phyloP scores from a whole-genome alignment of 2,113 vertebrate genomes.

The Tringa solitaria region DNA sequence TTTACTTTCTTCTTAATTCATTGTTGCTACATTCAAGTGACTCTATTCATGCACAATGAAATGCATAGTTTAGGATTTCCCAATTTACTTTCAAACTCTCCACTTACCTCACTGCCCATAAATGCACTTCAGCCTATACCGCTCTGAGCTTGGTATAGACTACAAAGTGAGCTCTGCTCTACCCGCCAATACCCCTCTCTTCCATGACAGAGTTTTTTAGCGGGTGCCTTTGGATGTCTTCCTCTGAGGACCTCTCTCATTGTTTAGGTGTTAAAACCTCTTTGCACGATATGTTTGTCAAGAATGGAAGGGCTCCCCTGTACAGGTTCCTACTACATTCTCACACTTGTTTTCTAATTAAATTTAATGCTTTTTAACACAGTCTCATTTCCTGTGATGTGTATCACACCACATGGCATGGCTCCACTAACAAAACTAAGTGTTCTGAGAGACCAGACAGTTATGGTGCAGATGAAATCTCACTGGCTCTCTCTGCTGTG shows the following conservation, averaged over 20 bases:
- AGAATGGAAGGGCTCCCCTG: not conserved
- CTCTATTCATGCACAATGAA: not conserved
- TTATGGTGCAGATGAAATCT: not conserved
- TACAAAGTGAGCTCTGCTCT: not conserved
- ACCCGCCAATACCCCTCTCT: not conserved
- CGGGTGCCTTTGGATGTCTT: not conserved
- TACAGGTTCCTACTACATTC: not conserved
- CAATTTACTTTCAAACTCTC: not conserved
- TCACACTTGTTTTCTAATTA: not conserved
- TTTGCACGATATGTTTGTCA: not conserved
- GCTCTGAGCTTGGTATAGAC: not conserved
- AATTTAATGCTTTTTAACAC: not conserved
- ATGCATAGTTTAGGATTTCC: not conserved
- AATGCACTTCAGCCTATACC: not conserved
- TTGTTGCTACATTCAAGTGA: not conserved
- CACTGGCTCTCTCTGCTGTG: not conserved
- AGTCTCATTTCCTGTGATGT: not conserved
- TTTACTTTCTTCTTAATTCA: not conserved
- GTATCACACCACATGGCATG: not conserved
- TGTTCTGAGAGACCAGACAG: fast-evolving
- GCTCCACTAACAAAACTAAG: not conserved
- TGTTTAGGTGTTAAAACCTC: not conserved
- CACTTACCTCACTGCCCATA: not conserved
- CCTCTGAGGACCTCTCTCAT: not conserved
- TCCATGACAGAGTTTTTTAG: not conserved